Evolutionary conservation across 2,888 invertebrate genomes (phyloP).

Genomic region (Physocephala rufipes): DNA sequence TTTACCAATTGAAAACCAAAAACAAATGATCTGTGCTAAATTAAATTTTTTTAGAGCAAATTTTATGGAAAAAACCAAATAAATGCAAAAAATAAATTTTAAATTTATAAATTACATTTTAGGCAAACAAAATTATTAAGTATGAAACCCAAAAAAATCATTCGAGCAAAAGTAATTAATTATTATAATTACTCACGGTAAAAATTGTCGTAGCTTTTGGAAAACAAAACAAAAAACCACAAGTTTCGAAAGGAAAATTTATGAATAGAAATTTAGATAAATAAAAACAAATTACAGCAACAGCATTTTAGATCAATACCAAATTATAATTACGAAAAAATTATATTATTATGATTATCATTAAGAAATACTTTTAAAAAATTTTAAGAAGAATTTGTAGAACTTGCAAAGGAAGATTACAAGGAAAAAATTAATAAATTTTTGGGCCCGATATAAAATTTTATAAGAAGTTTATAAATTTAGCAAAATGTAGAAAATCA

Average conservation of each 20-base stretch:
- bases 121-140: conserved; percentile 24
- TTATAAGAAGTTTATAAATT: background rate
- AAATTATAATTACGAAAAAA: conserved; percentile 42
- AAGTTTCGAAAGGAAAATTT: conserved; percentile 37
- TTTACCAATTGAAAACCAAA: background rate
- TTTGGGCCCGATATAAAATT: conserved; percentile 20
- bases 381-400: conserved; percentile 38
- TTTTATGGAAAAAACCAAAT: conserved; percentile 52
- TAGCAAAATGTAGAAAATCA: conserved; percentile 2
- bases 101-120: conserved; percentile 30
- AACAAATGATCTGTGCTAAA: conserved; percentile 51
- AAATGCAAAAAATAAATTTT: conserved; percentile 33
- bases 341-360: conserved; percentile 24
- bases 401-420: conserved; percentile 24
- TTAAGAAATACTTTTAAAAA: conserved; percentile 34
- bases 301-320: conserved; percentile 37
- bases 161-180: background rate
- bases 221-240: conserved; percentile 19
- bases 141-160: conserved; percentile 24
- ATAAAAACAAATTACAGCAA: too few relatives aligned
- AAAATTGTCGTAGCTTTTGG: background rate
- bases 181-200: conserved; percentile 16
- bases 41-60: conserved; percentile 62
- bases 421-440: conserved; percentile 35
- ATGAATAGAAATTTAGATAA: conserved; percentile 17